These are phyloP conservation scores for Imbricaverruca yamaguchii DNA, from an alignment of 2,888 invertebrate genomes.

Conservation along the genomic window DNA sequence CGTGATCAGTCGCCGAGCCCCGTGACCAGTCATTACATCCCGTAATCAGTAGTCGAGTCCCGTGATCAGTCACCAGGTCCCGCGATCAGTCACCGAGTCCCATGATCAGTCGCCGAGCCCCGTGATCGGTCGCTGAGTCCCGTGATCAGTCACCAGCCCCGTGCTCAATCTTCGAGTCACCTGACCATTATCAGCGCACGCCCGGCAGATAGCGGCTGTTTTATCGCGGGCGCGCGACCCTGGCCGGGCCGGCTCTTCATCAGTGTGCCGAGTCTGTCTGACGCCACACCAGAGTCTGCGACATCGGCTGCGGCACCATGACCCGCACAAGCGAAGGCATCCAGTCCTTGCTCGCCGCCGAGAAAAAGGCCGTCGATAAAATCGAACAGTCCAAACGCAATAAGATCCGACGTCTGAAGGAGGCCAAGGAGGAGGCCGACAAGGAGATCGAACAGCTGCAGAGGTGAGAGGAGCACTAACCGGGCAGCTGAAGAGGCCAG, in stretches of 20 bases:
- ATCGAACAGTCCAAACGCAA: not conserved
- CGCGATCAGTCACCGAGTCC: no score
- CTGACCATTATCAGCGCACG: not conserved
- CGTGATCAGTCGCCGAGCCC: no score
- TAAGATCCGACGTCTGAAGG: not conserved
- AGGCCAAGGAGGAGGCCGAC: not conserved
- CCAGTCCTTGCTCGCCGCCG: not conserved
- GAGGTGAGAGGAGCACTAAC: not conserved
- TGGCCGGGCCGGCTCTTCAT: not conserved
- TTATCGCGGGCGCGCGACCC: not conserved
- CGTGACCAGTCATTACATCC: no score
- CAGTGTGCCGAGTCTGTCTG: not conserved
- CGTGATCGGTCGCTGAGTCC: no score
- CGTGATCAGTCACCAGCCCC: no score
- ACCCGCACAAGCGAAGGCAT: constrained; percentile 11
- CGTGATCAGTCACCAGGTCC: no score
- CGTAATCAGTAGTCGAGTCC: no score
- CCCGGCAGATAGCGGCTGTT: not conserved
- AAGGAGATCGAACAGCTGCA: not conserved
- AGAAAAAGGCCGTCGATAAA: constrained; percentile 3
- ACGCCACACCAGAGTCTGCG: not conserved
- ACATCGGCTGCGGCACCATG: not conserved
- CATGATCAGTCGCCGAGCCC: no score
- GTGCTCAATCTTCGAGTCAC: not conserved
- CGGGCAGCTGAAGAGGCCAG: not conserved